phyloP scores from a whole-genome alignment of 2,113 vertebrate genomes.

The Leucopternis melanops region DNA sequence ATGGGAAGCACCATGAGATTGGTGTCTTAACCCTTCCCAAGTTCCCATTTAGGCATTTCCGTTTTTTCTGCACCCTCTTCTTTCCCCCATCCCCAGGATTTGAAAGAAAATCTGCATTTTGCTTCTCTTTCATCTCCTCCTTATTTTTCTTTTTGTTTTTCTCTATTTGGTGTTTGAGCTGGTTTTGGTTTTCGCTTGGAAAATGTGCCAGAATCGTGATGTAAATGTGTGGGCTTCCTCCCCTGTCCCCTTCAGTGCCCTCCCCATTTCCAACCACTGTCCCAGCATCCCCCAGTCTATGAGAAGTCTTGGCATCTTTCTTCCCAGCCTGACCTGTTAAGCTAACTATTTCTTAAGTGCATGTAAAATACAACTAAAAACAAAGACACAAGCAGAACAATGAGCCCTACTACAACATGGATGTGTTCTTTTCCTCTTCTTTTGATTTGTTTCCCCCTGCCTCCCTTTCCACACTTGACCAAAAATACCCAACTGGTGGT shows the following conservation, averaged over 20 bases:
- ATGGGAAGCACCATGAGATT: neutral
- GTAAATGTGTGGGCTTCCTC: constrained; percentile 77
- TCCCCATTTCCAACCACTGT: constrained; percentile 5
- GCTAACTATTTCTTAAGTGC: constrained; percentile 45
- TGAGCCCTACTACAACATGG: neutral
- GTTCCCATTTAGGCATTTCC: constrained; percentile 28
- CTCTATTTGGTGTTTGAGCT: constrained; percentile 36
- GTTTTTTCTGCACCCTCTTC: neutral
- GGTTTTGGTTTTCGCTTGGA: constrained; percentile 75
- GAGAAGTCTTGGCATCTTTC: constrained; percentile 52
- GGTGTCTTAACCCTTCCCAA: constrained; percentile 66
- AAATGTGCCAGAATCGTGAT: constrained; percentile 82
- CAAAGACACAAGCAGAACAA: constrained; percentile 51
- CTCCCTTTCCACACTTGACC: neutral
- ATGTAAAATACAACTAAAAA: constrained; percentile 45
- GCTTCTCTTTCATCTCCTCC: neutral
- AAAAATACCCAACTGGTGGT: neutral
- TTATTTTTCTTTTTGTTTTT: neutral
- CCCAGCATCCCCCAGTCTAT: constrained; percentile 38
- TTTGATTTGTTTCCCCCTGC: neutral
- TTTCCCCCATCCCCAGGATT: neutral
- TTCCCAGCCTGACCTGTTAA: neutral
- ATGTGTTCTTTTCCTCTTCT: neutral
- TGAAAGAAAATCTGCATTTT: constrained; percentile 16
- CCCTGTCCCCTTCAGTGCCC: neutral